Base-by-base conservation (phyloP, 2,113 vertebrate genomes). In the Pomatostomus ruficeps region DNA sequence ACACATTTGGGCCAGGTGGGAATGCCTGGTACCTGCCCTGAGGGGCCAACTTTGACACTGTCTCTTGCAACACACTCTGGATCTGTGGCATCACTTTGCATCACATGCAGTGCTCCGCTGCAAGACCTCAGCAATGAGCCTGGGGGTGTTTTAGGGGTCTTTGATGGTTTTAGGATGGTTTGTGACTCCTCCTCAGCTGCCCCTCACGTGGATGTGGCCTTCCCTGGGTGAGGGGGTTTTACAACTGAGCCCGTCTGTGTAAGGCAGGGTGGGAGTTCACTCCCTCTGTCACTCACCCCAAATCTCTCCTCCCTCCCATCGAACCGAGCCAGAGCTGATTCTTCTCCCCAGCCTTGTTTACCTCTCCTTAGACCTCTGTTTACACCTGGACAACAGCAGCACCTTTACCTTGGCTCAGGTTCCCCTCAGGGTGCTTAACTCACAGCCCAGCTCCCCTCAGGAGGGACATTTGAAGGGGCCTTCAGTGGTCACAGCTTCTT, bases 181-280 rank as follows among this genome's bases (percentile, higher is more conserved):
- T 70, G 2, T 31, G 46, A 45, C 8, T 17, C 33, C 66, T 61
- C 55, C 45, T 59, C 25, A 35, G 24, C 31, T 82, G 29, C 20
- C 4, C 25, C 20, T 82, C 54, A n/a, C 0, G 8, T 21, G 38
- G 38, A 31, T 13, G 21, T 43, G 45, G 22, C 45, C 2, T 1
- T 15, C 23, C 31, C 19, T 7, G 45, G 15, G 36, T 19, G 46
- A 21, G 36, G 49, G 45, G 25, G 16, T 61, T 51, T 71, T 36
- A 51, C 36, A 36, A 2, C 25, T 25, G 45, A 51, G 45, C 14
- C 20, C 6, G 21, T 35, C 24, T 61, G 26, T 31, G 31, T 52
- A 10, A 43, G 38, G 55, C 12, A 61, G 55, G 55, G 16, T 42
- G 38, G 21, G 38, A 36, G 55, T 43, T 61, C 67, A 8, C 16